Evolutionary conservation across 2,113 vertebrate species (phyloP).

Genomic region (Cepphus grylle): DNA sequence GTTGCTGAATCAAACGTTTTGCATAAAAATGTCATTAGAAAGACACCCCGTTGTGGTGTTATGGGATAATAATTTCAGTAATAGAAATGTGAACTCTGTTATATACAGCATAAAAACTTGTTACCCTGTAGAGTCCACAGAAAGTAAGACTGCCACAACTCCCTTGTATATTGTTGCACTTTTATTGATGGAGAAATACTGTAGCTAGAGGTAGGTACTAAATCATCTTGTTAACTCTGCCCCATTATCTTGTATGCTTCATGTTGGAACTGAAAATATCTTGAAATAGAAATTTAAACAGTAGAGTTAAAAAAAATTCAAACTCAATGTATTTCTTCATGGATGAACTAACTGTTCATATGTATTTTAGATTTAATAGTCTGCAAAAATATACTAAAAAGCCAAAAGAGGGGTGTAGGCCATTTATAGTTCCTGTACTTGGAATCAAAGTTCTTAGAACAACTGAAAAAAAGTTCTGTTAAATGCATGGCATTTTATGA

Average conservation of each 20-base stretch:
- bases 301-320: conserved; percentile 59
- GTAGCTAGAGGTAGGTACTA: conserved; percentile 23
- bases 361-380: conserved; percentile 7
- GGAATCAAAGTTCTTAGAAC: conserved; percentile 18
- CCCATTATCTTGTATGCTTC: conserved; percentile 53
- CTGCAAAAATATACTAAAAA: conserved; percentile 21
- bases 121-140: not conserved
- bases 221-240: conserved; percentile 57
- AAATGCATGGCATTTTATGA: conserved; percentile 31
- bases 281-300: conserved; percentile 60
- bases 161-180: not conserved
- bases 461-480: conserved; percentile 10
- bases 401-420: not conserved
- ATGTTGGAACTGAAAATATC: conserved; percentile 40
- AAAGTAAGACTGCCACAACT: not conserved
- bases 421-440: not conserved
- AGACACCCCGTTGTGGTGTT: not conserved
- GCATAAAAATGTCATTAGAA: conserved; percentile 31
- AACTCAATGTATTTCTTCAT: conserved; percentile 60
- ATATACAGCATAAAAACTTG: not conserved
- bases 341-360: conserved; percentile 43
- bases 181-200: conserved; percentile 32
- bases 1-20: conserved; percentile 45
- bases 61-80: conserved; percentile 20
- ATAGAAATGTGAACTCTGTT: not conserved